Evolutionary conservation across 2,797 vertebrate genomes (phyloP).

Genomic region (Neoniphon sammara): DNA sequence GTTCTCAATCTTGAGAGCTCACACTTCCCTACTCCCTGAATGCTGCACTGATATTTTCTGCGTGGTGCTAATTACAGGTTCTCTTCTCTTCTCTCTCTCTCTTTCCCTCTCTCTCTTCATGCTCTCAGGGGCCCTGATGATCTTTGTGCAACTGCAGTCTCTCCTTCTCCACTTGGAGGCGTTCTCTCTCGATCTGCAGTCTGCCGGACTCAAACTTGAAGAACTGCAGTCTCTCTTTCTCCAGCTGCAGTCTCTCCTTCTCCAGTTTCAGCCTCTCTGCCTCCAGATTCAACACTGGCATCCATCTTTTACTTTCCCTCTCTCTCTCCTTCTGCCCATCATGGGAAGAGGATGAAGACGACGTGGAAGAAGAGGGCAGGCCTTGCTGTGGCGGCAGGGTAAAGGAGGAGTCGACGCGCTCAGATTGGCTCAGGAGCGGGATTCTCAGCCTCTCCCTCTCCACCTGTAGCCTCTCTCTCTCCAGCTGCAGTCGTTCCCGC

Average conservation of each 20-base stretch:
- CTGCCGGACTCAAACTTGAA: constrained; percentile 92
- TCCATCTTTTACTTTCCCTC: constrained; percentile 82
- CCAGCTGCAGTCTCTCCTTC: constrained; percentile 91
- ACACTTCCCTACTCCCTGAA: too few relatives aligned
- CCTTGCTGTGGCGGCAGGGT: constrained; percentile 65
- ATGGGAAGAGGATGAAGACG: constrained; percentile 56
- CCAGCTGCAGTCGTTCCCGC: constrained; percentile 87
- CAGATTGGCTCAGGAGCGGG: constrained; percentile 71
- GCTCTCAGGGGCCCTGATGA: constrained; percentile 52
- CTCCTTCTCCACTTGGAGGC: constrained; percentile 93
- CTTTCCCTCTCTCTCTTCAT: background rate
- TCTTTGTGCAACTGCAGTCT: constrained; percentile 82
- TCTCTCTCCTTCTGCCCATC: constrained; percentile 78
- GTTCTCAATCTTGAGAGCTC: background rate
- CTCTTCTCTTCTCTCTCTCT: background rate
- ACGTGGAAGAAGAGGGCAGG: constrained; percentile 64
- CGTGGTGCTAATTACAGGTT: too few relatives aligned
- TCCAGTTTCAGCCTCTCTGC: constrained; percentile 91
- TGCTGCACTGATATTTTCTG: background rate
- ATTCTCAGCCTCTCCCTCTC: constrained; percentile 85
- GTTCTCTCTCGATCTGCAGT: constrained; percentile 93
- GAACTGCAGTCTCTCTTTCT: constrained; percentile 93
- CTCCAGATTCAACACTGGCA: constrained; percentile 86
- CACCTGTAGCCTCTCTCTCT: constrained; percentile 85
- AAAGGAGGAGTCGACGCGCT: constrained; percentile 58